Evolutionary conservation across 1,140 invertebrate species (phyloP), one percentile per base, ranked within the genome.

Genomic region (Pseudomyrmex concolor): DNA sequence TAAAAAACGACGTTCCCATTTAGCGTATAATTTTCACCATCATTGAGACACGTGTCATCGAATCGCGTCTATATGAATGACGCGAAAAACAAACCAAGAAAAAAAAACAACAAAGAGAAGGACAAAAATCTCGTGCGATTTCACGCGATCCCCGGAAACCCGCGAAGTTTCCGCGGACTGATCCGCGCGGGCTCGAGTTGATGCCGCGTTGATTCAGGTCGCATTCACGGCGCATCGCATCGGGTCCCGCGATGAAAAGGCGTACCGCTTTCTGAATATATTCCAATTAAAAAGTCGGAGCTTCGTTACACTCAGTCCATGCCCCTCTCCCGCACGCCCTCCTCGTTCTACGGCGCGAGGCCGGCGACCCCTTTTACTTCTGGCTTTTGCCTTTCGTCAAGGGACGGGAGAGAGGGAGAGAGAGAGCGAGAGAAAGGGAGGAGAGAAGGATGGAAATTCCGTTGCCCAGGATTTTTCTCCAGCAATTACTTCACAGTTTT

Each of bases 241-340:
- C 92, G 89, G 90, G 88, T 83, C 81, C 86, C 87, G 89, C 91
- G 90, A 91, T 94, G 93, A 94, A 94, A 94, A 94, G 93, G 91
- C 92, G 89, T 93, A 93, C 92, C 92, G 91, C 88, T 93, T 93
- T 89, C 90, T 93, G 93, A 94, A 94, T 94, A 92, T 92, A 93
- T 94, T 94, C 93, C 94, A 94, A 94, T 94, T 94, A 94, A 94
- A 94, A 94, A 93, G 92, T 92, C 91, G 90, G 92, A 94, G 93
- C 93, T 94, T 94, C 93, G 93, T 94, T 94, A 94, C 92, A 92
- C 93, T 93, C 91, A 86, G 84, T 89, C 85, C 87, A 34, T 71
- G 34, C 73, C 73, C 73, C 82, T 10, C 55, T 17, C 9, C 84
- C 85, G 86, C 51, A 50, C 67, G n/a, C 80, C 77, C 84, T 86